Conservation (phyloP, 1,140 invertebrate species). For the Brachystomella parvula region DNA sequence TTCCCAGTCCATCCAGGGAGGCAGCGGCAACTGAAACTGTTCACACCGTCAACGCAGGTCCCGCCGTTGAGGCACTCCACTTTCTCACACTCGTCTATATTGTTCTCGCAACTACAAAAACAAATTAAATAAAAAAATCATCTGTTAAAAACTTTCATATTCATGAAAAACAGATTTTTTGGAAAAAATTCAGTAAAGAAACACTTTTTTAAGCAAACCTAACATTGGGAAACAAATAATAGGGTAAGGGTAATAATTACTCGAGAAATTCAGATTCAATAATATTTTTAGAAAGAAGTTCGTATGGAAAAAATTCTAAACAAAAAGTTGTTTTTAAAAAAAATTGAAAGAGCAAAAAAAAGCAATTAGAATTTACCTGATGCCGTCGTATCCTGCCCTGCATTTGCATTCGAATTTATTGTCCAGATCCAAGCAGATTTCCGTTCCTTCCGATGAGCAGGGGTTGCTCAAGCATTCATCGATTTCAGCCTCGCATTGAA, state of each 20-base stretch:
- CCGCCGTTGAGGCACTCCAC: constrained; percentile 81
- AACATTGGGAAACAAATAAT: too few relatives aligned
- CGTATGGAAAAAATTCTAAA: too few relatives aligned
- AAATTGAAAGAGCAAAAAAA: constrained; percentile 13
- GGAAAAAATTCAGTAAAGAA: too few relatives aligned
- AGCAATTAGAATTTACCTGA: constrained; percentile 49
- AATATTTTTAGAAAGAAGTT: too few relatives aligned
- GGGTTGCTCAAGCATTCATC: constrained; percentile 86
- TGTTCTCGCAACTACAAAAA: constrained; percentile 46
- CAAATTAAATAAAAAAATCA: too few relatives aligned
- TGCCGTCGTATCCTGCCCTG: constrained; percentile 76
- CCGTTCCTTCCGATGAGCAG: constrained; percentile 78
- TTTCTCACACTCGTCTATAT: constrained; percentile 82
- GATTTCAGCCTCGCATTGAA: constrained; percentile 84
- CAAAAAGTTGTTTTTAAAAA: neutral
- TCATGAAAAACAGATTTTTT: too few relatives aligned
- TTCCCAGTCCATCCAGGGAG: constrained; percentile 78
- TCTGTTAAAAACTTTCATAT: too few relatives aligned
- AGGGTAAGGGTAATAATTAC: too few relatives aligned
- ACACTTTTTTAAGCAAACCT: too few relatives aligned
- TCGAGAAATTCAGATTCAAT: too few relatives aligned
- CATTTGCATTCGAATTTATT: constrained; percentile 86
- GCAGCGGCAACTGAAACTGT: constrained; percentile 73
- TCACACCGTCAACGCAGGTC: constrained; percentile 77
- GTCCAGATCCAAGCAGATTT: constrained; percentile 76